Base-by-base conservation (phyloP, 2,888 invertebrate genomes). In the Cheilosia urbana region DNA sequence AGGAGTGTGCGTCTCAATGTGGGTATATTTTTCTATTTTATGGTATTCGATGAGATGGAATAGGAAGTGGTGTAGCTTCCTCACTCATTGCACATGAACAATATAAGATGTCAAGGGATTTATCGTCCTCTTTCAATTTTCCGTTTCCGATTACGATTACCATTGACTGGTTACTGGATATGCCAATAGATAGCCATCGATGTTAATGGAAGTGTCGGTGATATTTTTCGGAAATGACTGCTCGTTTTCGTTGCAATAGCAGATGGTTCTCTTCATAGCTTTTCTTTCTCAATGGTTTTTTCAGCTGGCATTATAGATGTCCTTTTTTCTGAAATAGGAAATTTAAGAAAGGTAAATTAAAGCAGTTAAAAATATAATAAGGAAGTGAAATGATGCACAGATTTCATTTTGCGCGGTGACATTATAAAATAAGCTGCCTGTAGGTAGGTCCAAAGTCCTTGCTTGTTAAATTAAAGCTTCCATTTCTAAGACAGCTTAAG, bases 201-300 rank as follows among this genome's bases (percentile, higher is more conserved):
- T n/a, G 17, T 51, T 24, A 55, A 24, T 21, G n/a, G 45, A 45
- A 55, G 40, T 37, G 24, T 58, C 37, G 55, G 30, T 15, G 37
- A 58, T 42, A 40, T 49, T 58, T 49, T 47, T 47, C 11, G 45
- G 40, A 57, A 49, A 21, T n/a, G 27, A 40, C 27, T 58, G 55
- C 17, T 55, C 55, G 3, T 37, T 65, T 21, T 9, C 27, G 34
- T 47, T 4, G 68, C 24, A 45, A n/a, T 2, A 24, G 49, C 21
- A 51, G 51, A 15, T 75, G 40, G 37, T 47, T 57, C 65, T 40
- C 27, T 21, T 57, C 57, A 37, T 49, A 30, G 57, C 24, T 37
- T 55, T 37, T 42, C 7, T 7, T 40, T 19, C 5, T 7, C 9
- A 27, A 40, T 7, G 45, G 51, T 21, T 51, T 24, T 24, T 24